Percentiles rank a stretch among this genome's conserved stretches.
Conservation (phyloP, 2,797 vertebrate species). For the Platalea minor region DNA sequence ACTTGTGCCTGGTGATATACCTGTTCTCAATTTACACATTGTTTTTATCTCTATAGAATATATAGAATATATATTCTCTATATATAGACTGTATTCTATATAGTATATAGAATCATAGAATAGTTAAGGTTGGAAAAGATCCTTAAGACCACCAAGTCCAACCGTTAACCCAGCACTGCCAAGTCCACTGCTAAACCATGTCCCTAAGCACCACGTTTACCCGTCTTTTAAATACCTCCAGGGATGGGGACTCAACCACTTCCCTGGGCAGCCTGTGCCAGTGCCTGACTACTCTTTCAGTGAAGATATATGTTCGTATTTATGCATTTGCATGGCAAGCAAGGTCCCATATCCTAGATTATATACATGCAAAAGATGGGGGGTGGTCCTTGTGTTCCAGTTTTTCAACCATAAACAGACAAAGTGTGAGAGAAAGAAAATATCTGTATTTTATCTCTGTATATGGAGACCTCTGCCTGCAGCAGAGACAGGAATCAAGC, state of each 20-base stretch:
- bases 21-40: not conserved
- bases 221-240: too few species aligned
- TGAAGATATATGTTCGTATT: not conserved
- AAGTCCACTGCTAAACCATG: too few species aligned
- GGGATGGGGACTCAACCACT: too few species aligned
- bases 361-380: not conserved
- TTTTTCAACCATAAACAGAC: not conserved
- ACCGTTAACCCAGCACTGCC: too few species aligned
- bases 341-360: not conserved
- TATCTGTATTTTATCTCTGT: not conserved
- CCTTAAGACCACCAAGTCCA: too few species aligned
- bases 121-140: too few species aligned
- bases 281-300: too few species aligned
- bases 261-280: too few species aligned
- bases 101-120: too few species aligned
- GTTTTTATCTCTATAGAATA: not conserved
- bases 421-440: not conserved
- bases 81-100: not conserved
- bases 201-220: too few species aligned
- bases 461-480: not conserved
- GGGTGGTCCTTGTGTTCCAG: not conserved
- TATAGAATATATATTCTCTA: too few species aligned
- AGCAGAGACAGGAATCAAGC: not conserved
- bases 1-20: not conserved
- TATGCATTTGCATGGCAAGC: not conserved